Evolutionary conservation across 2,113 vertebrate species (phyloP), one percentile per base, ranked within the genome.

Genomic region (Thunnus thynnus): DNA sequence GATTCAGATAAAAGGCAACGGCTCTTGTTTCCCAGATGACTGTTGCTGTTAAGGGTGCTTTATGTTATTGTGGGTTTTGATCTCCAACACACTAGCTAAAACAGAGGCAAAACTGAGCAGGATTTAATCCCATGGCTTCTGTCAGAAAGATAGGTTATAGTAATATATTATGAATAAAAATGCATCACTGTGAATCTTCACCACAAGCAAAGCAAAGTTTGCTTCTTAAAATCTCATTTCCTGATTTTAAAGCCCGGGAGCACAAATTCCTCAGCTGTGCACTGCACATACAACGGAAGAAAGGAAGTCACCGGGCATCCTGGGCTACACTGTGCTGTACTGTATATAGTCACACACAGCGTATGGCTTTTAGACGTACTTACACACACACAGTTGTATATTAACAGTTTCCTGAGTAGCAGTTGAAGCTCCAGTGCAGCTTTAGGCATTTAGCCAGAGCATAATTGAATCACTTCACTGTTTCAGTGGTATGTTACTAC

Each of bases 211-310:
- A 48, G n/a, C 32, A 27, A 61, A 22, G 16, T 44, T 22, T 16
- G 1, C 12, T 69, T 48, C 44, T 10, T 14, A 57, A 62, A 77
- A 71, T 83, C 17, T 0, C 2, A 87, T 83, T 88, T 87, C 76
- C 88, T 84, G 73, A 57, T 10, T 69, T 20, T 2, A 20, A 57
- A 56, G 44, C 54, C 36, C 14, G 13, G 16, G 52, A 20, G 54
- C 8, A 48, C 30, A 77, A 41, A 71, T 86, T 64, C 56, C 52
- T 70, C 16, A 50, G 48, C 58, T 71, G 56, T 64, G 32, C 18
- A 66, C 20, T 41, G 36, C 7, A 9, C 36, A 30, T 71, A 48
- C 64, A 78, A 76, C 48, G 20, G 62, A 61, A 20, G 50, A 73
- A 27, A 25, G 78, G 72, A 79, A 79, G 57, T 79, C 20, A 30